Evolutionary conservation across 2,888 invertebrate genomes (phyloP).

Genomic region (Pecten maximus): DNA sequence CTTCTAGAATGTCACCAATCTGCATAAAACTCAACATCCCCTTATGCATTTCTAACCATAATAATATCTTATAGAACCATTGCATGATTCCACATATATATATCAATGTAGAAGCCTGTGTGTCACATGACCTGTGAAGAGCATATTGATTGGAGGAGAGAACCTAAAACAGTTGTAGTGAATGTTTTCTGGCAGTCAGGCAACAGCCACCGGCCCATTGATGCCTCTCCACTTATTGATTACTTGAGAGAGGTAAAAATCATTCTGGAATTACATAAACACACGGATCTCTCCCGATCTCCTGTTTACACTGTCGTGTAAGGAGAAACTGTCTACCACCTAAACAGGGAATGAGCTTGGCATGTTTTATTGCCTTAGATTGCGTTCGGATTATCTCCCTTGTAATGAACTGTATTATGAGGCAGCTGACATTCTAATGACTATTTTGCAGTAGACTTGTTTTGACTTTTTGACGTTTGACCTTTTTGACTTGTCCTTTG

Average conservation of each 20-base stretch:
- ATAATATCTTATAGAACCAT: background rate
- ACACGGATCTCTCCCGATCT: background rate
- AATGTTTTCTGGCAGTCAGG: background rate
- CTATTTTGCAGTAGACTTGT: background rate
- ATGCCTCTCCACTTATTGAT: background rate
- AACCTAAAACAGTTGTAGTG: background rate
- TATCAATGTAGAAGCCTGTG: background rate
- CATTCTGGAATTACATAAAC: conserved; percentile 11
- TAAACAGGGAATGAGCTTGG: background rate
- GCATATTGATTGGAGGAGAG: background rate
- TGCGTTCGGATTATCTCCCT: background rate
- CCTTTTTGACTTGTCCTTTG: too few species aligned
- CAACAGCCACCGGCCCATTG: background rate
- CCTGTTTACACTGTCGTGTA: background rate
- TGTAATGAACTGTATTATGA: background rate
- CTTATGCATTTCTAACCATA: background rate
- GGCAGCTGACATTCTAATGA: background rate
- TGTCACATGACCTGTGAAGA: background rate
- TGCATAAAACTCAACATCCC: background rate
- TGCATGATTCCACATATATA: background rate
- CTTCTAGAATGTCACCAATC: background rate
- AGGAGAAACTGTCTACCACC: background rate
- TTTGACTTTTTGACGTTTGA: background rate
- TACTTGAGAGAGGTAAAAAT: conserved; percentile 19
- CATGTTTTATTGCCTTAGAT: background rate